These are phyloP conservation scores for Alitta virens DNA, from an alignment of 2,888 invertebrate species.

Conservation along the genomic window DNA sequence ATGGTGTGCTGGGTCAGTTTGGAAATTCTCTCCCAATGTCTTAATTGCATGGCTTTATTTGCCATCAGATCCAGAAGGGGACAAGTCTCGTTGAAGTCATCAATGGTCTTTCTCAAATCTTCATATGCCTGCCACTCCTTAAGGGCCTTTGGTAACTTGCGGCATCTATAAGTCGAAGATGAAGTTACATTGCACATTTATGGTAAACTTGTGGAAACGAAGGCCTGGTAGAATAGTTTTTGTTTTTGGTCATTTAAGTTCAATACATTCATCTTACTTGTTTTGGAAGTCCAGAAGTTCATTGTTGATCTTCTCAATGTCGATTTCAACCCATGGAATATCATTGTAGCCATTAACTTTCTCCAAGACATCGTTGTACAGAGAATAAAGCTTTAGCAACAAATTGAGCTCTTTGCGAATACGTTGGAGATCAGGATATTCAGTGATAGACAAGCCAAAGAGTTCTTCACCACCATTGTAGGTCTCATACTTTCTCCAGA, in stretches of 20 bases:
- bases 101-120: conserved; percentile 92
- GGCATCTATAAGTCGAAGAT: conserved; percentile 66
- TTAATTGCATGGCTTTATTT: conserved; percentile 93
- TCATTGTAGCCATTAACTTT: conserved; percentile 95
- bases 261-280: conserved; percentile 60
- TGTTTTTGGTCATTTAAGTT: neutral
- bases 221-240: too few species aligned
- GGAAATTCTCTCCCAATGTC: conserved; percentile 95
- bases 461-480: conserved; percentile 94
- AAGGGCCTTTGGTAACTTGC: conserved; percentile 86
- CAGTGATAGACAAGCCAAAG: conserved; percentile 87
- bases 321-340: conserved; percentile 93
- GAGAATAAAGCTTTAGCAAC: conserved; percentile 90
- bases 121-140: conserved; percentile 96
- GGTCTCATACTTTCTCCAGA: conserved; percentile 91
- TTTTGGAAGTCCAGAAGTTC: conserved; percentile 97
- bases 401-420: conserved; percentile 90
- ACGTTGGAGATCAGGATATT: conserved; percentile 89
- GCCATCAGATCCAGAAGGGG: conserved; percentile 93
- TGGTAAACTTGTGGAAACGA: too few species aligned
- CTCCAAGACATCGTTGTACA: conserved; percentile 95
- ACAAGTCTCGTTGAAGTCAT: conserved; percentile 97
- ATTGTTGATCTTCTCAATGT: conserved; percentile 95
- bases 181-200: too few species aligned
- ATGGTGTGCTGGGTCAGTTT: conserved; percentile 84